These are phyloP conservation scores for Zonotrichia albicollis DNA, from an alignment of 2,797 vertebrate species.

Conservation along the genomic window DNA sequence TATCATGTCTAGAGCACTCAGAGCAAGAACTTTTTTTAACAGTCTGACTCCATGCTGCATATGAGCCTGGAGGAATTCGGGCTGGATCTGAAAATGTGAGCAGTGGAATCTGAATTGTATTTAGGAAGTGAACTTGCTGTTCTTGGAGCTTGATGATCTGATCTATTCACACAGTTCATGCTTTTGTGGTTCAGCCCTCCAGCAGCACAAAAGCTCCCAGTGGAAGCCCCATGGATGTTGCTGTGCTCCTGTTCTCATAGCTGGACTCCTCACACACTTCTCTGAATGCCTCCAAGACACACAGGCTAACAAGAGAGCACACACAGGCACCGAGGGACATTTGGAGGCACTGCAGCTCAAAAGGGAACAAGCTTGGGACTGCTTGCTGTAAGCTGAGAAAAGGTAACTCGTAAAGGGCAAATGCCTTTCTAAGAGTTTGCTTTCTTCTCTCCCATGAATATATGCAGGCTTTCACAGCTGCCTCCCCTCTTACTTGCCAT, in stretches of 20 bases:
- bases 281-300: not conserved
- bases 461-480: not conserved
- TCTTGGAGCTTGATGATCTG: not conserved
- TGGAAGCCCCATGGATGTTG: not conserved
- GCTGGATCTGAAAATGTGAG: not conserved
- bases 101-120: not conserved
- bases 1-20: not conserved
- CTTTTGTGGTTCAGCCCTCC: not conserved
- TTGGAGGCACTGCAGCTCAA: not conserved
- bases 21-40: not conserved
- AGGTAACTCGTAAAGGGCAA: constrained; percentile 33
- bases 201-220: not conserved
- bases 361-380: not conserved
- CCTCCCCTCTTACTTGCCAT: not conserved
- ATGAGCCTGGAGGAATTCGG: not conserved
- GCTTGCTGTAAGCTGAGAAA: not conserved
- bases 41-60: not conserved
- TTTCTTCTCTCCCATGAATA: constrained; percentile 15
- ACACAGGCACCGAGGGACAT: not conserved
- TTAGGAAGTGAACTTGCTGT: not conserved
- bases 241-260: not conserved
- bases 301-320: not conserved
- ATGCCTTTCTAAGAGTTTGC: not conserved
- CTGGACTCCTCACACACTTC: not conserved
- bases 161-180: not conserved